Evolutionary conservation across 2,113 vertebrate genomes (phyloP).

Genomic region (Tichodroma muraria): DNA sequence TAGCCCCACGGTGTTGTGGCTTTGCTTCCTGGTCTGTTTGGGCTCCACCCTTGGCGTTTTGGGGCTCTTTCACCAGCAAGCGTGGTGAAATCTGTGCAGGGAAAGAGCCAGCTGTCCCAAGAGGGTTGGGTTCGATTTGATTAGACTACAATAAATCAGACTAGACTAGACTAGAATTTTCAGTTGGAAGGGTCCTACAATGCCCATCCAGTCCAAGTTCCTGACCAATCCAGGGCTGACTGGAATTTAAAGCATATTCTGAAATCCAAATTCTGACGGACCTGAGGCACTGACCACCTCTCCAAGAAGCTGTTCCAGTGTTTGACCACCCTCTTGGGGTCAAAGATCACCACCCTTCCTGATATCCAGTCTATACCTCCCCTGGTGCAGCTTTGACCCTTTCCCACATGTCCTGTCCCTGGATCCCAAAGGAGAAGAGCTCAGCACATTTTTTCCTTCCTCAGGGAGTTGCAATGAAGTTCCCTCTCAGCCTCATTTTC

Average conservation of each 20-base stretch:
- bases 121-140: accelerated
- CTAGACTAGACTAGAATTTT: background rate
- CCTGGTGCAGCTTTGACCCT: background rate
- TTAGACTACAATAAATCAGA: too few relatives aligned
- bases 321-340: accelerated
- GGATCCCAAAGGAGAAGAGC: background rate
- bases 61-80: background rate
- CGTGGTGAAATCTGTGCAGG: accelerated
- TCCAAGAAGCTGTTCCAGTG: background rate
- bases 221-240: background rate
- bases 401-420: accelerated
- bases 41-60: background rate
- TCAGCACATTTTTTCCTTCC: background rate
- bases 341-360: too few relatives aligned
- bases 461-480: background rate
- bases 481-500: background rate
- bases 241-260: background rate
- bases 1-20: background rate
- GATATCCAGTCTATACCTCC: background rate
- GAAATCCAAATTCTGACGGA: background rate
- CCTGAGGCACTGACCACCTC: background rate
- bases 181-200: background rate
- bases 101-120: background rate
- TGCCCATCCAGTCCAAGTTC: background rate
- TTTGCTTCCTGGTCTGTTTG: background rate